Percentiles rank a stretch among this genome's conserved stretches.
Conservation (phyloP, 2,797 vertebrate species). For the Phoeniculus purpureus region DNA sequence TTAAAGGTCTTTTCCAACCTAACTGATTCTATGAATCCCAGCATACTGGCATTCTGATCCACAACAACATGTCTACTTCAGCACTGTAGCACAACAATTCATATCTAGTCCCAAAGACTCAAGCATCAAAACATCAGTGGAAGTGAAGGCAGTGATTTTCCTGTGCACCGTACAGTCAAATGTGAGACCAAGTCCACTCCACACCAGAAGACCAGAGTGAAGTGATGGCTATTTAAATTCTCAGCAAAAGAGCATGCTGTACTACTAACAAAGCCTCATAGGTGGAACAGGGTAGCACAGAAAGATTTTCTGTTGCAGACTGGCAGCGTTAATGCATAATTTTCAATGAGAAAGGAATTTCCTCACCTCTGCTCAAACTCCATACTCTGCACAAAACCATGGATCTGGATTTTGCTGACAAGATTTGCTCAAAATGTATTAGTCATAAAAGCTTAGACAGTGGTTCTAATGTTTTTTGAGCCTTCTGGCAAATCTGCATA, state of each 20-base stretch:
- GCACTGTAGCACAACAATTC: not conserved
- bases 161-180: not conserved
- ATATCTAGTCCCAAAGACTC: not conserved
- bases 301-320: not conserved
- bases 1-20: too few relatives aligned
- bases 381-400: not conserved
- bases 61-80: not conserved
- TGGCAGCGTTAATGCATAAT: not conserved
- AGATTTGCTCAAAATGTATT: not conserved
- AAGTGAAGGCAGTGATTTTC: not conserved
- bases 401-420: not conserved
- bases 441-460: too few relatives aligned
- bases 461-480: not conserved
- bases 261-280: not conserved
- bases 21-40: not conserved
- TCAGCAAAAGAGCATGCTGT: fast-evolving
- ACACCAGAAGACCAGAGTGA: not conserved
- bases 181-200: not conserved
- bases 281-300: not conserved
- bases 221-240: not conserved
- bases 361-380: not conserved
- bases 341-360: not conserved
- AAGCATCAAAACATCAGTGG: not conserved
- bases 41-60: not conserved
- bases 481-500: not conserved